Evolutionary conservation across 2,888 invertebrate species (phyloP), one percentile per base, ranked within the genome.

Genomic region (Prostheceraeus crozeri): DNA sequence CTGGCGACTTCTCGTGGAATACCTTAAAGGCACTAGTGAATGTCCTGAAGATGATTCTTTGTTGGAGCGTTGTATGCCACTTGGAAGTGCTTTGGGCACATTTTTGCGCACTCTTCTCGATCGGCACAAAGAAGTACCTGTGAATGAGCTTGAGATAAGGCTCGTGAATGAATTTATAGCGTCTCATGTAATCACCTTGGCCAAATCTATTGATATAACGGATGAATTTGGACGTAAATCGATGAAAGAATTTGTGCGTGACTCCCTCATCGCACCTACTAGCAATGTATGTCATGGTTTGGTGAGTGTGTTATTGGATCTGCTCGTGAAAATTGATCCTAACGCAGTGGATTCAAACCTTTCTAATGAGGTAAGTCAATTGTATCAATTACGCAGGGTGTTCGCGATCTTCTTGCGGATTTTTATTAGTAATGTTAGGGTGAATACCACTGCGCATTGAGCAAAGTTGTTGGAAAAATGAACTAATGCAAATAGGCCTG

Each of bases 151-250:
- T 4, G 40, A 40, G 21, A 16, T 23, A 14, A 14, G n/a, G 8
- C 40, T 40, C 4, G 40, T 16, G 21, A 14, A 16, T 23, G 40
- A 40, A 6, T 40, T 19, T 21, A 51, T 14, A 6, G 25, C 21
- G 16, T 8, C 10, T 11, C 6, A 28, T 14, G 54, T 57, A 46
- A 16, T 53, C 2, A 16, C 11, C 6, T 8, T 53, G 3, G 53
- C 23, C 27, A 54, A 16, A 27, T 57, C 6, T 21, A 30, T 57
- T 23, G 46, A 54, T 46, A 23, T 57, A 3, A 55, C 8, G 19
- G 52, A 55, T 35, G 55, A 55, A 36, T 35, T 35, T 27, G 35
- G 35, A 16, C 4, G 55, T 3, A 30, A 45, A 19, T 3, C 35
- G 3, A 30, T 55, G 33, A 53, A 36, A 6, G 35, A 21, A 35